Evolutionary conservation across 1,140 invertebrate species (phyloP), one percentile per base, ranked within the genome.

Genomic region (Brachionus rotundiformis): DNA sequence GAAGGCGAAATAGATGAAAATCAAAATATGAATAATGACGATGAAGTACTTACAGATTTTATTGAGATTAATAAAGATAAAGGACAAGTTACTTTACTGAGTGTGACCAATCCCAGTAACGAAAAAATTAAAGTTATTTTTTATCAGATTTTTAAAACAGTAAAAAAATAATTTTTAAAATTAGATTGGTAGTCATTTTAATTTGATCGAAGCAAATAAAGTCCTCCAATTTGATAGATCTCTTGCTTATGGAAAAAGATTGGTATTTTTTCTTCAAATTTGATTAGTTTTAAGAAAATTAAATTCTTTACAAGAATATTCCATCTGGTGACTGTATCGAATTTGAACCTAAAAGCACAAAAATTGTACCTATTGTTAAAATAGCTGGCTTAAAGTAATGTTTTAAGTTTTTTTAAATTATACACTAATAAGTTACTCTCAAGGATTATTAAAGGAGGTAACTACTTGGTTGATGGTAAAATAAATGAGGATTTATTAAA

Each of bases 161-260:
- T n/a, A n/a, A n/a, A n/a, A n/a, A n/a, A n/a, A n/a, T n/a, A n/a
- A 6, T 33, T 68, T 68, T 68, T 33, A 23, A 63, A 63, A 68
- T 61, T 54, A 87, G 85, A 83, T 88, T 73, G 88, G 88, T 29
- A 87, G 86, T 83, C 88, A 88, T 82, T 88, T 86, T 71, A 85
- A 88, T 75, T 87, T 88, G 47, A 84, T 87, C 16, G 88, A 88
- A 83, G 83, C 85, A 2, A 88, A 88, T 81, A 87, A 85, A 65
- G 68, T 83, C 29, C 81, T 88, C 11, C 82, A 82, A 10, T 88
- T 88, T 83, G 87, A 88, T 81, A 75, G 88, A 68, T 83, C 75
- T 16, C 81, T 83, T 10, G 82, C 87, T 10, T 87, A 86, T 82
- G 87, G 87, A 19, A 88, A 85, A 84, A 83, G 87, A 83, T 83